Base-by-base conservation (phyloP, 2,888 invertebrate genomes). In the Chymomyza caudatula region DNA sequence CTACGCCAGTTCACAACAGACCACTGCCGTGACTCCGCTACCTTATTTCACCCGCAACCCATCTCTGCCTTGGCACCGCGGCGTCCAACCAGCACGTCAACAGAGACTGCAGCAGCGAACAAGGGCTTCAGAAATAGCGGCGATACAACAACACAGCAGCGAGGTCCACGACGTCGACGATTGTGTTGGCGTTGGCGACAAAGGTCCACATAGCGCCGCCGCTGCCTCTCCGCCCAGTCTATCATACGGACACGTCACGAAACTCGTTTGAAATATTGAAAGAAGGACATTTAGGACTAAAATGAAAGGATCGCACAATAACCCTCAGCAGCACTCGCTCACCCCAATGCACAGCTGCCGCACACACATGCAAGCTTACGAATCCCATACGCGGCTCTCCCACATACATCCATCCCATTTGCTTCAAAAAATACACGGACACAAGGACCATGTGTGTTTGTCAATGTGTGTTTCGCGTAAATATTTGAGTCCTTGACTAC, bases 181-280 rank as follows among this genome's bases (percentile, higher is more conserved):
- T 64, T 44, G 59, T 66, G 63, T 58, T 71, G 66, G 58, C 71
- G 66, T 60, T 73, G 60, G 68, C 70, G 73, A 74, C 74, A 77
- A 76, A 75, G 69, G 87, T 77, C 80, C 71, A 77, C 73, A 74
- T 74, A 74, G 67, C 71, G 69, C 74, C 76, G 72, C 69, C 63
- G 71, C 76, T 70, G 74, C 69, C 71, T 67, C 74, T 78, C 86
- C 78, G 69, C 74, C 78, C 85, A 81, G 71, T 63, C 80, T 73
- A 82, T 79, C 85, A 85, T 86, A 86, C 80, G 81, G 79, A 74
- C 74, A 76, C 82, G 85, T 74, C 83, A 78, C 83, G 87, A 76
- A 80, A 76, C 87, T 87, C 76, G 81, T 80, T 83, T 86, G 78
- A 87, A 86, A 88, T 87, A 88, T 87, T 88, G 87, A 87, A 88